Percentiles rank a stretch among this genome's conserved stretches.
Evolutionary conservation across 2,113 vertebrate species (phyloP).

Genomic region (Hydrolagus affinis): DNA sequence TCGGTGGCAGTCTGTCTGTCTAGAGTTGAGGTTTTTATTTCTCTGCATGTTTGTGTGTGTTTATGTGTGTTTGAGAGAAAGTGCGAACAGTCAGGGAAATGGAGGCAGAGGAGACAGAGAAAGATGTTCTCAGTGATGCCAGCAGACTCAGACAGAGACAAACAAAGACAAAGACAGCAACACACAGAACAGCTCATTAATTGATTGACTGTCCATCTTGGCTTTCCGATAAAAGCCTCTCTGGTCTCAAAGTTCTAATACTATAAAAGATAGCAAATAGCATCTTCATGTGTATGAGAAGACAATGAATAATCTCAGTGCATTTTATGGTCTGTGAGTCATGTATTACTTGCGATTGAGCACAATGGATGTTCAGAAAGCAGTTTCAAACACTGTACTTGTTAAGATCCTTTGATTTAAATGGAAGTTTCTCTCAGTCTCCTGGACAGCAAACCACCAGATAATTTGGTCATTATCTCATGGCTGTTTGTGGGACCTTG

Average conservation of each 20-base stretch:
- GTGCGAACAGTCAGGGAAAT: not conserved
- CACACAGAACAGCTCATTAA: constrained; percentile 1
- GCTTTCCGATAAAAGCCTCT: constrained; percentile 6
- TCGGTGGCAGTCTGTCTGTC: not conserved
- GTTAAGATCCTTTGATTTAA: too few relatives aligned
- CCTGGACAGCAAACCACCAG: too few relatives aligned
- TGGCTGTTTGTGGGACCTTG: too few relatives aligned
- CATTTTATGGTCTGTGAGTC: not conserved
- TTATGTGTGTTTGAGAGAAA: not conserved
- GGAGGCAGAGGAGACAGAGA: not conserved
- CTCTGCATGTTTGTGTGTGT: not conserved
- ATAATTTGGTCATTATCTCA: too few relatives aligned
- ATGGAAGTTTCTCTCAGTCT: too few relatives aligned
- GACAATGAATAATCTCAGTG: too few relatives aligned
- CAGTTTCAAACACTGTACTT: too few relatives aligned
- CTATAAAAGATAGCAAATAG: not conserved
- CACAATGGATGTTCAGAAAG: too few relatives aligned
- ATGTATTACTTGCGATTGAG: constrained; percentile 1
- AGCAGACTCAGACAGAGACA: not conserved
- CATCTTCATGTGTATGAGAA: not conserved
- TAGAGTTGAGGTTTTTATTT: not conserved
- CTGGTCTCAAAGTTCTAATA: not conserved
- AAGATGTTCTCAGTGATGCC: not conserved
- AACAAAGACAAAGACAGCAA: not conserved
- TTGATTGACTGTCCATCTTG: constrained; percentile 9